phyloP scores from a whole-genome alignment of 2,888 invertebrate species.

The Heliconius ethilla region DNA sequence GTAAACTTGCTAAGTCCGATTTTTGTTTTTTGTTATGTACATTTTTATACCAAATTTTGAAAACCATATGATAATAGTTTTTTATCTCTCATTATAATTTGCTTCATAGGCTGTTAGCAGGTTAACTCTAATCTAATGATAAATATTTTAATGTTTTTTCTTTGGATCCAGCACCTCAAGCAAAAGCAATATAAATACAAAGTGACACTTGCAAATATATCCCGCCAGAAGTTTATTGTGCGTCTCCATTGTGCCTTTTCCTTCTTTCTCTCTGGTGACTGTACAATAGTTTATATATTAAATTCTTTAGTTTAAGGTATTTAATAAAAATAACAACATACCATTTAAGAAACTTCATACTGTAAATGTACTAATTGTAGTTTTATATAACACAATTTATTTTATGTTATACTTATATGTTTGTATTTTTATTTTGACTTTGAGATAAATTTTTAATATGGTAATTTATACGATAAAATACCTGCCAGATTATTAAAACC shows the following conservation, averaged over 20 bases:
- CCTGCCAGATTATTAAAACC: background rate
- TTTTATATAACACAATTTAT: background rate
- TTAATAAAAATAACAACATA: background rate
- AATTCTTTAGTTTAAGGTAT: background rate
- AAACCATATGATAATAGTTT: too few relatives aligned
- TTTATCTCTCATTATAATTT: too few relatives aligned
- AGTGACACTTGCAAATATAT: slow-evolving; percentile 81
- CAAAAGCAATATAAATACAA: slow-evolving; percentile 56
- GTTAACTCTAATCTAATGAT: too few relatives aligned
- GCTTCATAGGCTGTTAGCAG: too few relatives aligned
- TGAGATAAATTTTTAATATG: background rate
- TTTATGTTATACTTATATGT: background rate
- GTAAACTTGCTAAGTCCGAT: too few relatives aligned
- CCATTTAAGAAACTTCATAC: background rate
- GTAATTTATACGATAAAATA: background rate
- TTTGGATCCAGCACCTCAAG: slow-evolving; percentile 55
- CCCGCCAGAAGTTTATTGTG: slow-evolving; percentile 82
- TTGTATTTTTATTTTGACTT: background rate
- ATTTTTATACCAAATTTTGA: too few relatives aligned
- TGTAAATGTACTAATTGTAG: background rate
- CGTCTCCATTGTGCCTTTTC: slow-evolving; percentile 81
- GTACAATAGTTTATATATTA: slow-evolving; percentile 54
- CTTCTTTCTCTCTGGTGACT: slow-evolving; percentile 78
- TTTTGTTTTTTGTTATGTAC: too few relatives aligned
- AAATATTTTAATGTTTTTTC: slow-evolving; percentile 61